These are phyloP conservation scores for Mythimna ferrago DNA, from an alignment of 2,888 invertebrate genomes.

Conservation along the genomic window DNA sequence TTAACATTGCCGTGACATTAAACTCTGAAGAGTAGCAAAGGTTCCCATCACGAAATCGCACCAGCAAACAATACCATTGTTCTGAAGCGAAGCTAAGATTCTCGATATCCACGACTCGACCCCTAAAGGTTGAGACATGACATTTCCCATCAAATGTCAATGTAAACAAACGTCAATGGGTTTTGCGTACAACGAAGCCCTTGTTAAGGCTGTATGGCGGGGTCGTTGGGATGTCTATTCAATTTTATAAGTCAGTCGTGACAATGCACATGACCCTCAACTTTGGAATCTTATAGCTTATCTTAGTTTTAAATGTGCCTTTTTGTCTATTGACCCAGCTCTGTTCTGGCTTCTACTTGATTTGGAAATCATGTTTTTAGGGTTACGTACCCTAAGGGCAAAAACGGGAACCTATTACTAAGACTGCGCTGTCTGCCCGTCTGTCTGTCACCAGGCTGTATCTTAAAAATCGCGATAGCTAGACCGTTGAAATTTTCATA, in stretches of 20 bases:
- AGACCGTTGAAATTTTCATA: too few relatives aligned
- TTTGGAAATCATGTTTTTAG: neutral
- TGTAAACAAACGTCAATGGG: constrained; percentile 53
- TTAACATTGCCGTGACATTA: constrained; percentile 36
- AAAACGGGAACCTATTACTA: too few relatives aligned
- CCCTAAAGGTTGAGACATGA: constrained; percentile 68
- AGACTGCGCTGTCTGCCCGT: too few relatives aligned
- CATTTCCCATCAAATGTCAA: constrained; percentile 69
- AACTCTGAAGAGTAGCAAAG: constrained; percentile 20
- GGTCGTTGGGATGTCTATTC: constrained; percentile 11
- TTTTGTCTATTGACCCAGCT: neutral
- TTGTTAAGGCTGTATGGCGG: constrained; percentile 11
- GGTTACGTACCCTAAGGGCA: too few relatives aligned
- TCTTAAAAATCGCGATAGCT: too few relatives aligned
- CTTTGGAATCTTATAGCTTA: neutral
- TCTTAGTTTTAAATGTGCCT: neutral
- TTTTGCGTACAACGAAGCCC: constrained; percentile 23
- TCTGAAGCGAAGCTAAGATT: constrained; percentile 63
- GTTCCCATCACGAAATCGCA: constrained; percentile 37
- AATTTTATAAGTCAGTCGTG: constrained; percentile 7
- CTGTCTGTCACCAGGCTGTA: too few relatives aligned
- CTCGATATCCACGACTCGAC: constrained; percentile 58
- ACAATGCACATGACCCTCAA: constrained; percentile 10
- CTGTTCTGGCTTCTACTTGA: neutral
- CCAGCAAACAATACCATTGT: constrained; percentile 68